Evolutionary conservation across 1,140 invertebrate species (phyloP).

Genomic region (Gryon sp.): DNA sequence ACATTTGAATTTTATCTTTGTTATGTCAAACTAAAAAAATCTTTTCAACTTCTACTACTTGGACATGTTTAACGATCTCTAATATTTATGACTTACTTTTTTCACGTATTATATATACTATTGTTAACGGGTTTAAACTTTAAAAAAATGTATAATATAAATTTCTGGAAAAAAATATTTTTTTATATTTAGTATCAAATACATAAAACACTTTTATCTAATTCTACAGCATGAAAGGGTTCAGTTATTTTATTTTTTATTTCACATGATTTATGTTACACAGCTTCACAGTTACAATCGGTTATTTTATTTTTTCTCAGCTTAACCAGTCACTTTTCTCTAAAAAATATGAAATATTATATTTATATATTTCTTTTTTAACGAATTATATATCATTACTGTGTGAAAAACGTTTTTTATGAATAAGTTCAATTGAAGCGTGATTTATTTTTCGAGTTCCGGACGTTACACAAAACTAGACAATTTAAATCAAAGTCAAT

Average conservation of each 20-base stretch:
- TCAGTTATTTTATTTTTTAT: slow-evolving; percentile 55
- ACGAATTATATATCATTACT: too few species aligned
- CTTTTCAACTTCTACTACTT: slow-evolving; percentile 55
- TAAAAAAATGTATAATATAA: too few species aligned
- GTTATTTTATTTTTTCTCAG: slow-evolving; percentile 60
- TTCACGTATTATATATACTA: too few species aligned
- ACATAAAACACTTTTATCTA: slow-evolving; percentile 48
- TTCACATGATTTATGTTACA: slow-evolving; percentile 55
- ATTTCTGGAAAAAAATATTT: background rate
- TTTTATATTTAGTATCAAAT: background rate
- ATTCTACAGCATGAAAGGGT: slow-evolving; percentile 61
- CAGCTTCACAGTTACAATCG: slow-evolving; percentile 57
- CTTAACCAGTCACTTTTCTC: slow-evolving; percentile 57
- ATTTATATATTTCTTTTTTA: too few species aligned
- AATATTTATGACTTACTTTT: too few species aligned
- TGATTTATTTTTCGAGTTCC: too few species aligned
- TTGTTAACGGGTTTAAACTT: too few species aligned
- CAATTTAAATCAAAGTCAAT: background rate
- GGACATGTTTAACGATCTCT: slow-evolving; percentile 45
- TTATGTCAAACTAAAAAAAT: too few species aligned
- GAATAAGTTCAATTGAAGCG: too few species aligned
- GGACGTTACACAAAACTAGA: too few species aligned
- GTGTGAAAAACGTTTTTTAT: too few species aligned
- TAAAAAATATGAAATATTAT: background rate
- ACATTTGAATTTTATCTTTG: slow-evolving; percentile 56